phyloP scores from a whole-genome alignment of 2,113 vertebrate genomes.

The Bufo gargarizans region DNA sequence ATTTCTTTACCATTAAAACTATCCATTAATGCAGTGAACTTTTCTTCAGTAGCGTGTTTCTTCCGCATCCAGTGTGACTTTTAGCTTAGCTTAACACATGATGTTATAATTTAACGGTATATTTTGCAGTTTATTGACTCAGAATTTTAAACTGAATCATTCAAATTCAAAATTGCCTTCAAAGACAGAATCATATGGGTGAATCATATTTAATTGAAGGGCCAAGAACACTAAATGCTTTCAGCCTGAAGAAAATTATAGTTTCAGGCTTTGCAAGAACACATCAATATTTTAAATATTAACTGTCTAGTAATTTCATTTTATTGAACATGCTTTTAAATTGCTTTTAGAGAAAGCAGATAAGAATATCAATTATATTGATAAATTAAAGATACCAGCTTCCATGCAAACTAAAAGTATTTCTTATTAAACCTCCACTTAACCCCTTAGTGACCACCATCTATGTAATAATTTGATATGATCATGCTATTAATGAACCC shows the following conservation, averaged over 20 bases:
- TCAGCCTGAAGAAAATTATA: constrained; percentile 37
- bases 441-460: not conserved
- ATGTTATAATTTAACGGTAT: not conserved
- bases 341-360: constrained; percentile 29
- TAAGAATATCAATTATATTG: constrained; percentile 29
- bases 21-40: too few species aligned
- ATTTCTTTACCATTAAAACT: too few species aligned
- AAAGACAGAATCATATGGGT: not conserved
- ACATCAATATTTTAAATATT: constrained; percentile 51
- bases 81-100: not conserved
- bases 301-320: constrained; percentile 33
- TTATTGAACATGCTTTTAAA: constrained; percentile 38
- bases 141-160: not conserved
- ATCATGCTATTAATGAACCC: too few species aligned
- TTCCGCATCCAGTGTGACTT: not conserved
- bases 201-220: constrained; percentile 29
- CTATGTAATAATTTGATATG: too few species aligned
- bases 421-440: not conserved
- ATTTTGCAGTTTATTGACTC: constrained; percentile 32
- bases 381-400: too few species aligned
- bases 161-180: constrained; percentile 16
- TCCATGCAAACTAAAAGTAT: not conserved
- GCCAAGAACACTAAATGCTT: constrained; percentile 21
- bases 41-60: too few species aligned
- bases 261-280: constrained; percentile 6